Conservation (phyloP, 2,888 invertebrate species). For the Heterodera filipjevi region DNA sequence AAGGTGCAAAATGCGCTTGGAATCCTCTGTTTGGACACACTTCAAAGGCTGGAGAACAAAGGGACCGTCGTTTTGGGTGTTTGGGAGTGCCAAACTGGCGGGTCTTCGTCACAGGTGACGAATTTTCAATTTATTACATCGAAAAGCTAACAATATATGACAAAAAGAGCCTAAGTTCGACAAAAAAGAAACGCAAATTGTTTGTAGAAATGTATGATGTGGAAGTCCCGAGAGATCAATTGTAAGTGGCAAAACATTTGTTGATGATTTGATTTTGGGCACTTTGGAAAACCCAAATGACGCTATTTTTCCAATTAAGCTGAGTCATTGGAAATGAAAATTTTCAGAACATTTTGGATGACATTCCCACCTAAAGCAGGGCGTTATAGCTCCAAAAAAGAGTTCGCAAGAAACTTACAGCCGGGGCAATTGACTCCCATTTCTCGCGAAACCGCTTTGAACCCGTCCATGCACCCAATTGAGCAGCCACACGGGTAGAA, state of each 20-base stretch:
- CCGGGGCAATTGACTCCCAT: slow-evolving; percentile 17
- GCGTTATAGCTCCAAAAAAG: background rate
- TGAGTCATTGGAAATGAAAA: slow-evolving; percentile 1
- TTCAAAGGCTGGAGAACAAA: slow-evolving; percentile 59
- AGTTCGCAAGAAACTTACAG: slow-evolving; percentile 2
- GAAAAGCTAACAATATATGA: background rate
- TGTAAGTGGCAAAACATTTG: background rate
- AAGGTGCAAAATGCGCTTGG: slow-evolving; percentile 46
- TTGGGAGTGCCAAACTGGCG: slow-evolving; percentile 47
- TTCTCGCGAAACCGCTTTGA: background rate
- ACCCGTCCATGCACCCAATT: slow-evolving; percentile 20
- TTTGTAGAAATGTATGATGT: background rate
- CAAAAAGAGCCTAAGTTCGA: background rate
- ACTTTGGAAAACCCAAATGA: background rate
- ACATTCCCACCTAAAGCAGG: slow-evolving; percentile 12
- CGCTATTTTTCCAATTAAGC: background rate
- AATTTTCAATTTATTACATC: background rate
- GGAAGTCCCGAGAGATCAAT: background rate
- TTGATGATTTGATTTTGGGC: background rate
- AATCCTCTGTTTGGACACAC: slow-evolving; percentile 58
- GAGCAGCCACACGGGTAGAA: slow-evolving; percentile 26
- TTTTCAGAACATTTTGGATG: slow-evolving; percentile 23
- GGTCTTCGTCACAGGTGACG: slow-evolving; percentile 49
- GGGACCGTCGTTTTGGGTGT: slow-evolving; percentile 49
- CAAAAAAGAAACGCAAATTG: background rate